Conservation (phyloP, 2,113 vertebrate species). For the Chaenogobius annularis region DNA sequence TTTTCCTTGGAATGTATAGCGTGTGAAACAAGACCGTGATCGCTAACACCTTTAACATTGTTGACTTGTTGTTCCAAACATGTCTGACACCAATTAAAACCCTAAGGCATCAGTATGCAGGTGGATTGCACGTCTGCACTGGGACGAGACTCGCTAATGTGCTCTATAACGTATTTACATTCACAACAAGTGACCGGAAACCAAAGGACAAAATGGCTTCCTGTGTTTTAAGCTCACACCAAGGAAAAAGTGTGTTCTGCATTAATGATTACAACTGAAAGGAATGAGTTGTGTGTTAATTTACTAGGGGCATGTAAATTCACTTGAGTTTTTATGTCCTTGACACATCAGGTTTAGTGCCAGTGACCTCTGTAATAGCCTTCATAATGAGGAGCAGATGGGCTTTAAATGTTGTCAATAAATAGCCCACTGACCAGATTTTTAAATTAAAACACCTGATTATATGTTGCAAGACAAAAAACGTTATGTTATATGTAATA, state of each 20-base stretch:
- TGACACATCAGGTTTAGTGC: not conserved
- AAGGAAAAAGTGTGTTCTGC: not conserved
- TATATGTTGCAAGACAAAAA: not conserved
- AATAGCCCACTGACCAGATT: not conserved
- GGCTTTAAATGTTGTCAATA: not conserved
- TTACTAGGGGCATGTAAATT: not conserved
- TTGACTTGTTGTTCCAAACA: slow-evolving; percentile 1
- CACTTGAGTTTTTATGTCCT: slow-evolving; percentile 1
- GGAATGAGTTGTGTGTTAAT: not conserved
- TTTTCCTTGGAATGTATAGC: too few relatives aligned
- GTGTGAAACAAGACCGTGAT: not conserved
- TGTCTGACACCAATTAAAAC: slow-evolving; percentile 9
- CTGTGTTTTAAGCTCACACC: not conserved
- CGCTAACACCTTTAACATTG: not conserved
- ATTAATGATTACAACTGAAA: not conserved
- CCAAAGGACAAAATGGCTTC: not conserved
- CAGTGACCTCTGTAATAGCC: not conserved
- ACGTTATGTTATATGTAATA: not conserved
- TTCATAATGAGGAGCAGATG: not conserved
- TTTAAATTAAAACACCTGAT: not conserved
- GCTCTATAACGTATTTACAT: slow-evolving; percentile 4
- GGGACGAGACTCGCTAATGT: not conserved
- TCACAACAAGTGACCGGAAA: slow-evolving; percentile 3
- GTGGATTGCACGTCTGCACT: not conserved
- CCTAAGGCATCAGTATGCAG: not conserved